phyloP scores from a whole-genome alignment of 1,140 invertebrate genomes.

The Sarcophaga peregrina region DNA sequence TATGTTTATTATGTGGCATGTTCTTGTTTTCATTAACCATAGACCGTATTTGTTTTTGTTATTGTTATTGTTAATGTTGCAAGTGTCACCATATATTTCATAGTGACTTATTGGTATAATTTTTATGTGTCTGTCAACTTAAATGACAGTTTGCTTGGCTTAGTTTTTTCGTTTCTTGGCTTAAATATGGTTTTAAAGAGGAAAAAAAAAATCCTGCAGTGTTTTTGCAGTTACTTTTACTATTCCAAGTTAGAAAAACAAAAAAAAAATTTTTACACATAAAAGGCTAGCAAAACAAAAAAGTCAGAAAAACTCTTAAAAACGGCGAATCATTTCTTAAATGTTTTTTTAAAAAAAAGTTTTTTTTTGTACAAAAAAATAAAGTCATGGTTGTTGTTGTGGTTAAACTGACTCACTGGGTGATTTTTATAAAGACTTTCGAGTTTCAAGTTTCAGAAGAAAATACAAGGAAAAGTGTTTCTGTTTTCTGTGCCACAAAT shows the following conservation, averaged over 20 bases:
- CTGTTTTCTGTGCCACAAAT: background rate
- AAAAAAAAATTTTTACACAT: no score
- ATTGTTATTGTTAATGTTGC: no score
- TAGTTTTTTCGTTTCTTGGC: background rate
- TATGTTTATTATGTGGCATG: no score
- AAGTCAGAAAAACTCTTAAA: no score
- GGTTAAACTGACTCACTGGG: no score
- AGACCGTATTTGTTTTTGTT: no score
- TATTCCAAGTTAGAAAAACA: background rate
- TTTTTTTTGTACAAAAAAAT: no score
- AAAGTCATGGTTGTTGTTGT: background rate
- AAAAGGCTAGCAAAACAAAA: no score
- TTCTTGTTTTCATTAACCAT: no score
- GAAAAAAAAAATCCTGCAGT: background rate
- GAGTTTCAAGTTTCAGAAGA: background rate
- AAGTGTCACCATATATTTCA: background rate
- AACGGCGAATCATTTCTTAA: background rate
- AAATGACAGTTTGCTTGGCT: slow-evolving; percentile 7
- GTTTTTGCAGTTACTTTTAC: slow-evolving; percentile 22
- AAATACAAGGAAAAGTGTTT: slow-evolving; percentile 12
- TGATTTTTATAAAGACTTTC: background rate
- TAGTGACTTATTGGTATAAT: slow-evolving; percentile 26
- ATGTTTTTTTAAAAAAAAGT: no score
- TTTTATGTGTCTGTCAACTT: slow-evolving; percentile 16
- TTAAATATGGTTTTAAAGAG: no score